Base-by-base conservation (phyloP, 2,888 invertebrate species). In the Empis livida region DNA sequence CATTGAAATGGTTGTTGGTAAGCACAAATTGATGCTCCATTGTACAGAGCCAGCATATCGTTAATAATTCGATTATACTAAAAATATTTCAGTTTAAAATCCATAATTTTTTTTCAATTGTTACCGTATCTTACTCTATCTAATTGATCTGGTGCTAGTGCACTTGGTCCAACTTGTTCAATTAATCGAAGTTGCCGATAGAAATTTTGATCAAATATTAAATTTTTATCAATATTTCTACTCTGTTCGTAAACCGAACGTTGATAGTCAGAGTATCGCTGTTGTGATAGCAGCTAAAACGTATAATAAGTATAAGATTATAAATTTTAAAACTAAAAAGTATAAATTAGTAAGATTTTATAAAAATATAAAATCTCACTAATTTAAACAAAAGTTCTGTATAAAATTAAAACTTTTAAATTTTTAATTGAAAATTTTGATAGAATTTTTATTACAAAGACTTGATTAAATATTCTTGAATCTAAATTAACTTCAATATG, bases 31-130 rank as follows among this genome's bases (percentile, higher is more conserved):
- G 85, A 82, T 0, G 90, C 90, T 0, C 79, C 80, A 61, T 90
- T 89, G 71, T 89, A 92, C 1, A 89, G 82, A 0, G 86, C 82
- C 14, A 89, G 72, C 90, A 92, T 90, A 62, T 90, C 87, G 61
- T 89, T 90, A 56, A 90, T 84, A 37, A 90, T 70, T 42, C 88
- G 79, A 68, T 90, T 90, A 67, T 89, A 90, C 90, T 89, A 73
- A 31, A 72, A 73, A 20, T 38, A 10, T 3, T 13, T 17, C 9
- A 41, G 1, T 17, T 32, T 13, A 8, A 20, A 23, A 10, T 10
- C 0, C 10, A 2, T 32, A 8, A n/a, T n/a, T 32, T 11, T 32
- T 13, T 32, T 14, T 37, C 5, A 11, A 14, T n/a, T n/a, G n/a
- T n/a, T n/a, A n/a, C n/a, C n/a, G n/a, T n/a, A n/a, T n/a, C n/a